These are phyloP conservation scores for Portunus trituberculatus DNA, from an alignment of 1,140 invertebrate species.

Conservation along the genomic window DNA sequence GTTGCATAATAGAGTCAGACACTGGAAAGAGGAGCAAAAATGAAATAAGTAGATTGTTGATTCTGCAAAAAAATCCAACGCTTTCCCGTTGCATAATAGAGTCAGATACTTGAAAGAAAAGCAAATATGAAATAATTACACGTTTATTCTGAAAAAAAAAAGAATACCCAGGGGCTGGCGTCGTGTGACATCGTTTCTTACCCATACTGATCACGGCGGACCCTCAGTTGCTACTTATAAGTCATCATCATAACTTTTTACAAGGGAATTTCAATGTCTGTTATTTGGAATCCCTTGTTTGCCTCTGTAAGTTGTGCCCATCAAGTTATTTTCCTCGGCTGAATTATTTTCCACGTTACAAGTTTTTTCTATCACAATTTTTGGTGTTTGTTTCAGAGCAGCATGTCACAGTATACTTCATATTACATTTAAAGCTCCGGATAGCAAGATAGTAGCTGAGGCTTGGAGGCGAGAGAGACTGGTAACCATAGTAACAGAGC, in stretches of 20 bases:
- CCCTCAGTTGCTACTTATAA: too few relatives aligned
- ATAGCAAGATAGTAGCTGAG: not conserved
- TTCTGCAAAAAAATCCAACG: not conserved
- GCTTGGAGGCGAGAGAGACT: too few relatives aligned
- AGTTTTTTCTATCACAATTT: not conserved
- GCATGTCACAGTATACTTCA: not conserved
- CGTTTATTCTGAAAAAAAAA: not conserved
- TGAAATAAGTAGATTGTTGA: not conserved
- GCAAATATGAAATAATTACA: not conserved
- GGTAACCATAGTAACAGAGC: constrained; percentile 5
- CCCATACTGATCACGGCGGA: too few relatives aligned
- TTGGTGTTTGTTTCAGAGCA: not conserved
- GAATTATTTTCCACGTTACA: not conserved
- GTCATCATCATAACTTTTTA: too few relatives aligned
- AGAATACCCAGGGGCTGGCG: too few relatives aligned
- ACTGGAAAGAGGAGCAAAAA: not conserved
- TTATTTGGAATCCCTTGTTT: too few relatives aligned
- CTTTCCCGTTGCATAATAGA: not conserved
- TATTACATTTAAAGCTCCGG: not conserved
- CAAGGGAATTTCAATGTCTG: too few relatives aligned
- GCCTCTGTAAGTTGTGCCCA: too few relatives aligned
- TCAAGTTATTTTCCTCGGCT: too few relatives aligned
- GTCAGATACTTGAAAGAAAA: not conserved
- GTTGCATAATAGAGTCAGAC: not conserved
- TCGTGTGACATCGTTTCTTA: too few relatives aligned